Conservation (phyloP, 2,888 invertebrate species). For the Thysanoteuthis rhombus region DNA sequence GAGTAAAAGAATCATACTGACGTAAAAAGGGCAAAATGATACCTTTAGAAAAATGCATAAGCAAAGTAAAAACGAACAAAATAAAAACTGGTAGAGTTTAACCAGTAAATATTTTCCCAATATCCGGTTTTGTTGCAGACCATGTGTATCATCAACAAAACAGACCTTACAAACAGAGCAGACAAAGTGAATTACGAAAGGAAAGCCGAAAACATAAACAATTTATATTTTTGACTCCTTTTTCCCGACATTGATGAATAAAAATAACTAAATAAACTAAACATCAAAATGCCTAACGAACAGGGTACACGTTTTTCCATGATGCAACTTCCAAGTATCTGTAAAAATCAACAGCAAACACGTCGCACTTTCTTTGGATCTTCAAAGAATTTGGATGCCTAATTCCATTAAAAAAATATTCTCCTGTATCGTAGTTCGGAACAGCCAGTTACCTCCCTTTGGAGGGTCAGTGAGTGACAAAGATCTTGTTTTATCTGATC, state of each 20-base stretch:
- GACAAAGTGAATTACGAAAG: background rate
- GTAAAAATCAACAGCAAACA: constrained; percentile 12
- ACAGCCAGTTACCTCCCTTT: background rate
- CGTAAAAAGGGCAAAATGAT: too few relatives aligned
- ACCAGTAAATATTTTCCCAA: too few relatives aligned
- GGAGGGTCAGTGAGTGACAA: background rate
- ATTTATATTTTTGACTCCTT: background rate
- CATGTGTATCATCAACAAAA: background rate
- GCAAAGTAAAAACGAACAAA: too few relatives aligned
- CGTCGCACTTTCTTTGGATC: background rate
- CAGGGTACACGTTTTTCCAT: background rate
- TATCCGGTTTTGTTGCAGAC: too few relatives aligned
- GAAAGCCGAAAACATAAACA: background rate
- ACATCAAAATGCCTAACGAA: background rate
- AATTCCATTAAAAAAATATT: background rate
- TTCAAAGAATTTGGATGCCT: background rate
- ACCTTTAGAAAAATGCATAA: too few relatives aligned
- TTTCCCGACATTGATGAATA: background rate
- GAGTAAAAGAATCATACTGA: too few relatives aligned
- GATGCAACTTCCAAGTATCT: background rate
- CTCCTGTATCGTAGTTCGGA: background rate
- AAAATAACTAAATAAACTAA: background rate
- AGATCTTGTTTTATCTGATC: constrained; percentile 12
- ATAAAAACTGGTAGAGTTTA: too few relatives aligned
- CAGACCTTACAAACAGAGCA: background rate